phyloP scores from a whole-genome alignment of 2,888 invertebrate species.

The Tupiocoris notatus region DNA sequence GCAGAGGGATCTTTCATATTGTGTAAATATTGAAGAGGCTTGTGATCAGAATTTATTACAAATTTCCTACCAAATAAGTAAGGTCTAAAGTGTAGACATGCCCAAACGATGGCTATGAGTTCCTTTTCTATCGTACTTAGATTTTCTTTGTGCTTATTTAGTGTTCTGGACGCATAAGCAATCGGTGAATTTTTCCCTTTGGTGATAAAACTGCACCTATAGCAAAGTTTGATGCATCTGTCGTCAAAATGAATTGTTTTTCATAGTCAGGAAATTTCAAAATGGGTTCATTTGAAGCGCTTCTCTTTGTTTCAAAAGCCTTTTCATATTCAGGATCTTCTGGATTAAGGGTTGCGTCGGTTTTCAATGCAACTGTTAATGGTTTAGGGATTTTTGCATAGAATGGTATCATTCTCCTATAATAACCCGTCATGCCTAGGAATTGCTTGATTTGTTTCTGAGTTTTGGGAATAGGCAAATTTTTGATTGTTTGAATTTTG shows the following conservation, averaged over 20 bases:
- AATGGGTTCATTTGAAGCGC: slow-evolving; percentile 24
- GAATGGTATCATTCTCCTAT: slow-evolving; percentile 50
- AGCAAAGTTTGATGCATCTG: slow-evolving; percentile 51
- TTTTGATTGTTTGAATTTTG: slow-evolving; percentile 23
- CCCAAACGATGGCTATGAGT: background rate
- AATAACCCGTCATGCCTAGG: slow-evolving; percentile 51
- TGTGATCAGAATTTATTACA: background rate
- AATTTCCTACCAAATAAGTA: background rate
- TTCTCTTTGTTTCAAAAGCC: slow-evolving; percentile 6
- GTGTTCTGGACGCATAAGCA: slow-evolving; percentile 51
- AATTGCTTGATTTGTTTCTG: slow-evolving; percentile 47
- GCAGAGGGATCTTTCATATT: slow-evolving; percentile 51
- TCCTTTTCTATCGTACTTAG: background rate
- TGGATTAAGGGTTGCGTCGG: slow-evolving; percentile 41
- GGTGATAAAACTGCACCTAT: slow-evolving; percentile 51
- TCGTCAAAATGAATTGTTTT: slow-evolving; percentile 45
- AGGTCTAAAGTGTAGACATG: background rate
- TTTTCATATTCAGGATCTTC: slow-evolving; percentile 3
- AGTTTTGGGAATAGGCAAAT: slow-evolving; percentile 31
- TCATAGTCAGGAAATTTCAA: slow-evolving; percentile 43
- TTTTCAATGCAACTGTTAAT: slow-evolving; percentile 48
- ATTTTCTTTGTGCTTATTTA: slow-evolving; percentile 50
- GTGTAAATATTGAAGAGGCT: slow-evolving; percentile 51
- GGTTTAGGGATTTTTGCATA: slow-evolving; percentile 50
- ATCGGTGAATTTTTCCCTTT: slow-evolving; percentile 52